Evolutionary conservation across 2,113 vertebrate genomes (phyloP), one percentile per base, ranked within the genome.

Genomic region (Tachysurus fulvidraco): DNA sequence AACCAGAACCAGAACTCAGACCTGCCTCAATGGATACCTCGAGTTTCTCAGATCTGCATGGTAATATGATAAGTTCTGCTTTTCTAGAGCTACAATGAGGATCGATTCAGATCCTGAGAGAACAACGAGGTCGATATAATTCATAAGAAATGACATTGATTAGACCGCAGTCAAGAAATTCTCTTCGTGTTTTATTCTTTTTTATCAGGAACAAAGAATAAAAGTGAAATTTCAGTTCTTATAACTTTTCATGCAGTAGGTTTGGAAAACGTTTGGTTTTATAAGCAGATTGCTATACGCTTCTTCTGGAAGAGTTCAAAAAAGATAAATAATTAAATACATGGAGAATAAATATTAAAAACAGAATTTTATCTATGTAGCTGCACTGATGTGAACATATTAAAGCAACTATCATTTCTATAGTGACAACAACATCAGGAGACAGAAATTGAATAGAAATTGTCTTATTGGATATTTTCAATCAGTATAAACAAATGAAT

Each of bases 41-140:
- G 87, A 83, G 93, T 96, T 36, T 90, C 92, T 21, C 95, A 90
- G 87, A 86, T 93, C 88, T 95, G 95, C 91, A 91, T 73, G 92
- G 95, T 96, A 88, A 76, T 25, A 46, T 50, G 21, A 7, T 69
- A 36, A 71, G 30, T 41, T 41, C 67, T 71, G 28, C 16, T 71
- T 36, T 36, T 41, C 6, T 71, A 36, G 69, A 23, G 69, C 19
- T 19, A 12, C 41, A 73, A 0, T 73, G 36, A 44, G 41, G 69
- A 73, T 69, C 13, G n/a, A 28, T 14, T 65, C n/a, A 65, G n/a
- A 65, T 65, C 46, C 46, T 50, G 46, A 50, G 46, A 50, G 46
- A 50, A 50, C 46, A 50, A 50, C 46, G 55, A 19, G 5, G 17
- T 59, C 17, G 19, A 59, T 17, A 62, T 23, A 62, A 25, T 17